These are phyloP conservation scores for Chaetogeoica ovagalla DNA, from an alignment of 2,888 invertebrate species.

Conservation along the genomic window DNA sequence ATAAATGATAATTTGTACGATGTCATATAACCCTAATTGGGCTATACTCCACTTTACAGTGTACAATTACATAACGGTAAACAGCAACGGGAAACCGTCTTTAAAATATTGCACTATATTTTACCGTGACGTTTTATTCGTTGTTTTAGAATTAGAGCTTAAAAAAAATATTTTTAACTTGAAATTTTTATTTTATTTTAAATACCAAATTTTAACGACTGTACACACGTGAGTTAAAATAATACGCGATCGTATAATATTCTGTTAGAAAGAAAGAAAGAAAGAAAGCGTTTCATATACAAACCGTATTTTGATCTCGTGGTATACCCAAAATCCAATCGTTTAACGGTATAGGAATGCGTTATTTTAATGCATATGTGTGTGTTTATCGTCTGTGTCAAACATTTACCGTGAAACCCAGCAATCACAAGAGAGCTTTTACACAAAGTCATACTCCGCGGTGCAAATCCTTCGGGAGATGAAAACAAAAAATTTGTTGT, in stretches of 20 bases:
- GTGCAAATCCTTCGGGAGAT: slow-evolving; percentile 23
- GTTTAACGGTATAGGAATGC: slow-evolving; percentile 12
- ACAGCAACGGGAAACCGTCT: too few relatives aligned
- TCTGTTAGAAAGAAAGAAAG: too few relatives aligned
- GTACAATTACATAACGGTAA: too few relatives aligned
- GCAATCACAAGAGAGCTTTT: slow-evolving; percentile 32
- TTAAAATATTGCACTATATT: too few relatives aligned
- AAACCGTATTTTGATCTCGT: slow-evolving; percentile 8
- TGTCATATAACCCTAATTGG: too few relatives aligned
- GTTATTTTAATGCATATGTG: slow-evolving; percentile 9
- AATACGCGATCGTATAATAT: not conserved
- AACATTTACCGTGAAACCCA: slow-evolving; percentile 16
- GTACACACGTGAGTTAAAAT: too few relatives aligned
- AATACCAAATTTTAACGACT: not conserved
- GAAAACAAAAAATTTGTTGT: slow-evolving; percentile 25
- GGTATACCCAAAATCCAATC: slow-evolving; percentile 12
- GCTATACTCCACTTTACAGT: too few relatives aligned
- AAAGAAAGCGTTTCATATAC: not conserved
- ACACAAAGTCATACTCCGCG: slow-evolving; percentile 17
- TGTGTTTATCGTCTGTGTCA: slow-evolving; percentile 21
- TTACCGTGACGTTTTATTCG: too few relatives aligned
- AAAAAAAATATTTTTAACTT: too few relatives aligned
- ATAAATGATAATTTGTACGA: too few relatives aligned
- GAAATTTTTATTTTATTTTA: not conserved
- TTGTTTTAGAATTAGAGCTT: too few relatives aligned